These are phyloP conservation scores for Rhingia campestris DNA, from an alignment of 2,888 invertebrate species.

Conservation along the genomic window DNA sequence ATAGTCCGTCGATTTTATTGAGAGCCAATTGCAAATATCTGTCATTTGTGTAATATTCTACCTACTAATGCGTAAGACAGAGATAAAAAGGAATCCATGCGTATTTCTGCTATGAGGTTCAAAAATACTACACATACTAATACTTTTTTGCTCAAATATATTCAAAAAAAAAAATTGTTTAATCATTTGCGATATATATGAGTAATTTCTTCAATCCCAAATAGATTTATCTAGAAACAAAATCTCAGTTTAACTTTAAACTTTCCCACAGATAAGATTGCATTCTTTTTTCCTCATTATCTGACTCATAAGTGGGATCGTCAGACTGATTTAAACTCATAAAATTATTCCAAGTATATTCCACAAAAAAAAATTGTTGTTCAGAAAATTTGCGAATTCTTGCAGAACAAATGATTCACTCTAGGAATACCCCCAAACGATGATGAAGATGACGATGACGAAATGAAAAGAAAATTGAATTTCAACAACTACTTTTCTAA, in stretches of 20 bases:
- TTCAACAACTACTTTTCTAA: conserved; percentile 52
- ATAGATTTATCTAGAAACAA: not conserved
- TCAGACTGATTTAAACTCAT: not conserved
- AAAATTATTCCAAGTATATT: not conserved
- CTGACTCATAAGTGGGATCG: not conserved
- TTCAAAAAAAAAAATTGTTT: no score
- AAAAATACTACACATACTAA: no score
- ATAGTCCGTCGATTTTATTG: no score
- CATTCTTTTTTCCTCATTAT: not conserved
- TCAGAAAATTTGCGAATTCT: conserved; percentile 57
- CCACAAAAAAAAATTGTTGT: conserved; percentile 1
- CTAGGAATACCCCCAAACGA: not conserved
- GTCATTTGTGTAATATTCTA: no score
- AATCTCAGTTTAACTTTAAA: not conserved
- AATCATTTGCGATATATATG: no score
- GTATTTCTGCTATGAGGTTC: no score
- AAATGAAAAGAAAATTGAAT: conserved; percentile 44
- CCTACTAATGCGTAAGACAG: no score
- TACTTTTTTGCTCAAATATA: no score
- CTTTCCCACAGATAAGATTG: conserved; percentile 4
- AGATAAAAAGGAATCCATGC: no score
- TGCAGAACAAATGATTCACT: conserved; percentile 24
- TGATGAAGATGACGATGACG: conserved; percentile 41
- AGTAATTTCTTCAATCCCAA: no score
- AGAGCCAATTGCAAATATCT: no score